Conservation (phyloP, 1,140 invertebrate species). For the Drosophila pseudoananassae region DNA sequence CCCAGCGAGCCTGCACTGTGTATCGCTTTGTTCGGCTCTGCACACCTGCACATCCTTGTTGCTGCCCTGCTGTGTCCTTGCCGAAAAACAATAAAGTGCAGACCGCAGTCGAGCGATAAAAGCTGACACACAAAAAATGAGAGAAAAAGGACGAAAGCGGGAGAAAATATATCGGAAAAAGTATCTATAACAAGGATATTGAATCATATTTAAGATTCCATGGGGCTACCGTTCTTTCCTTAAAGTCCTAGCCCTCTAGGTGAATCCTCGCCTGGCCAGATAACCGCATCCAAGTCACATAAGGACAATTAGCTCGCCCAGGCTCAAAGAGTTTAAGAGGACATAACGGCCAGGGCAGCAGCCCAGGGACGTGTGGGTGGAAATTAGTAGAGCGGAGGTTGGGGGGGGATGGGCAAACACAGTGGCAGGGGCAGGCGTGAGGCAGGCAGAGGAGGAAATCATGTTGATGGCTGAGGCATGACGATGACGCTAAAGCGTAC, state of each 20-base stretch:
- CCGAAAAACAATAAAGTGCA: slow-evolving; percentile 49
- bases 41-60: slow-evolving; percentile 17
- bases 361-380: neutral
- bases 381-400: neutral
- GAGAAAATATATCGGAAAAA: neutral
- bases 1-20: too few species aligned
- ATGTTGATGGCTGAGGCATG: slow-evolving; percentile 43
- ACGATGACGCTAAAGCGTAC: slow-evolving; percentile 64
- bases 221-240: neutral
- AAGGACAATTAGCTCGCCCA: slow-evolving; percentile 73
- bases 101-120: slow-evolving; percentile 68
- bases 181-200: neutral
- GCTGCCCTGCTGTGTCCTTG: slow-evolving; percentile 46
- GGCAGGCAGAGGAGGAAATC: slow-evolving; percentile 26
- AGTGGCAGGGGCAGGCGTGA: neutral
- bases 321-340: slow-evolving; percentile 63
- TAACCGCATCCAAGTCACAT: slow-evolving; percentile 76
- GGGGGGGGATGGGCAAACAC: too few species aligned
- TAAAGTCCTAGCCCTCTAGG: neutral
- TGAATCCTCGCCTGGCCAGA: slow-evolving; percentile 30
- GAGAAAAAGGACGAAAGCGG: slow-evolving; percentile 7
- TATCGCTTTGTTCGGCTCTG: too few species aligned
- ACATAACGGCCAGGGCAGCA: slow-evolving; percentile 40
- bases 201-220: neutral
- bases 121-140: slow-evolving; percentile 46